Evolutionary conservation across 2,888 invertebrate genomes (phyloP).

Genomic region (Siphlonurus alternatus): DNA sequence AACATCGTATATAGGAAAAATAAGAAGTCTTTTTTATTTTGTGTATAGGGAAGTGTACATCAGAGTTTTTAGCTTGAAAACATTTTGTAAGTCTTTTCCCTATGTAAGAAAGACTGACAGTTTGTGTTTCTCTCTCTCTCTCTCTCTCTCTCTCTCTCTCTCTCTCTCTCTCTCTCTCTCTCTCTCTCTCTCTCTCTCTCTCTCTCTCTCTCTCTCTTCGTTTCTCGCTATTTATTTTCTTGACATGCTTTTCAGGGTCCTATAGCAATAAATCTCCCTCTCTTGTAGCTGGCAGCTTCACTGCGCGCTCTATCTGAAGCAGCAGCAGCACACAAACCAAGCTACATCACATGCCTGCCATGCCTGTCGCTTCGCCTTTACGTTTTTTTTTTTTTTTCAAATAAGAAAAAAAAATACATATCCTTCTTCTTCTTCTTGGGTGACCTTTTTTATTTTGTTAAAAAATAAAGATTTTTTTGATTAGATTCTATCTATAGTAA

Average conservation of each 20-base stretch:
- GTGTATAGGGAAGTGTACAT: neutral
- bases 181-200: constrained; percentile 6
- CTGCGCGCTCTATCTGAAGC: neutral
- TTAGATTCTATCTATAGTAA: neutral
- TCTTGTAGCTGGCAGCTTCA: neutral
- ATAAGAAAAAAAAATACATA: neutral
- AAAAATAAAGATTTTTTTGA: neutral
- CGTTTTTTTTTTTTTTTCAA: neutral
- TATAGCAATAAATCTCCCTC: constrained; percentile 9
- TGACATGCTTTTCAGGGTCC: constrained; percentile 11
- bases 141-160: constrained; percentile 4
- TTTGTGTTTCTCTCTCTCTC: constrained; percentile 2
- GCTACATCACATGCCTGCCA: neutral
- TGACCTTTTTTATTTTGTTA: neutral
- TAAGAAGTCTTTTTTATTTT: neutral
- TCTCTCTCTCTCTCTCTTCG: neutral
- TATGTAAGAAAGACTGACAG: neutral
- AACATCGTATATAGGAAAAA: neutral
- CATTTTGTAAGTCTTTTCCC: neutral
- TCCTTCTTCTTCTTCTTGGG: neutral
- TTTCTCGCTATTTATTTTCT: constrained; percentile 10
- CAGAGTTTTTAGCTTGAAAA: neutral
- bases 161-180: constrained; percentile 1
- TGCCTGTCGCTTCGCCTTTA: neutral
- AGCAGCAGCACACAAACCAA: too few relatives aligned